phyloP scores from a whole-genome alignment of 2,113 vertebrate species.

The Stegostoma tigrinum region DNA sequence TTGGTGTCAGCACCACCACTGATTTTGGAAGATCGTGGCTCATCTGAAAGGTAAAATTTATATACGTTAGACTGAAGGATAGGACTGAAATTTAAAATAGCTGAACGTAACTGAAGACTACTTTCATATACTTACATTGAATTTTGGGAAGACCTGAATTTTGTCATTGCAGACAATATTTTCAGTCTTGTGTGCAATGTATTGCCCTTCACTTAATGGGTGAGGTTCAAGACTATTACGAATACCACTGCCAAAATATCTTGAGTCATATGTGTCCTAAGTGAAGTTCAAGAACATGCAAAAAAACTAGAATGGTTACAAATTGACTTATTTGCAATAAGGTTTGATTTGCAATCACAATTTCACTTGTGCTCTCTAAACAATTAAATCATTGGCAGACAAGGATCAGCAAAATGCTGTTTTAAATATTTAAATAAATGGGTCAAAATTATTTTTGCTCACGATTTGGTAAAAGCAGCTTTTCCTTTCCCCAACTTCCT shows the following conservation, averaged over 20 bases:
- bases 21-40: slow-evolving; percentile 49
- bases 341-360: neutral
- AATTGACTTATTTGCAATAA: neutral
- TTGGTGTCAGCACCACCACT: slow-evolving; percentile 30
- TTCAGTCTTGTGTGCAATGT: slow-evolving; percentile 56
- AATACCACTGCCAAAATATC: slow-evolving; percentile 41
- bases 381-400: neutral
- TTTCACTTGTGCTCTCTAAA: neutral
- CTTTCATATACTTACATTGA: slow-evolving; percentile 58
- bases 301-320: neutral
- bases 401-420: neutral
- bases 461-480: neutral
- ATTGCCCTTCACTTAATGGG: slow-evolving; percentile 55
- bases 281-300: slow-evolving; percentile 31
- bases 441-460: neutral
- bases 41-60: slow-evolving; percentile 51
- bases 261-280: slow-evolving; percentile 63
- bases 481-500: neutral
- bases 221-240: slow-evolving; percentile 53
- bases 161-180: slow-evolving; percentile 52
- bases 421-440: neutral
- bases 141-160: slow-evolving; percentile 53
- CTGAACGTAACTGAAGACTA: neutral
- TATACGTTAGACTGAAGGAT: neutral
- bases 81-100: neutral